Evolutionary conservation across 2,797 vertebrate species (phyloP).

Genomic region (Eutrigla gurnardus): DNA sequence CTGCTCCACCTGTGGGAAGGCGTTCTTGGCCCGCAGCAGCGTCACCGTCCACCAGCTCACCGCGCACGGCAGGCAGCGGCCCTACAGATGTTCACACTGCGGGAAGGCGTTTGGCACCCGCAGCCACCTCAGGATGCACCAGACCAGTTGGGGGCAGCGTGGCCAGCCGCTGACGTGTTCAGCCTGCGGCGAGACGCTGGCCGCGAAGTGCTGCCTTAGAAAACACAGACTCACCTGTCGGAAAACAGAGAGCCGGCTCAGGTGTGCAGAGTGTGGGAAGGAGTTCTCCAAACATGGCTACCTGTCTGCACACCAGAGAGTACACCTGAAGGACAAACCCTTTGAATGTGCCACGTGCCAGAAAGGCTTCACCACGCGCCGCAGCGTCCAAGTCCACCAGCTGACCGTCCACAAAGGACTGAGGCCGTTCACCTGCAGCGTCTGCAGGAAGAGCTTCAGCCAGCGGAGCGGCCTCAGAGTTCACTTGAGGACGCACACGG

Average conservation of each 20-base stretch:
- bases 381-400: conserved; percentile 60
- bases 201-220: conserved; percentile 35
- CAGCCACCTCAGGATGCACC: conserved; percentile 56
- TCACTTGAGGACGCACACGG: conserved; percentile 46
- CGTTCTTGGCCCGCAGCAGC: conserved; percentile 52
- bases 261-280: conserved; percentile 47
- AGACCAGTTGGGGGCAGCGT: not conserved
- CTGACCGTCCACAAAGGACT: conserved; percentile 59
- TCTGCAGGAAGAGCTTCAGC: conserved; percentile 68
- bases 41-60: conserved; percentile 45
- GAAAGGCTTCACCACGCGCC: conserved; percentile 52
- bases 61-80: conserved; percentile 39
- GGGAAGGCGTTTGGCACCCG: conserved; percentile 49
- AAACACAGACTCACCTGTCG: conserved; percentile 38
- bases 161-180: not conserved
- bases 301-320: conserved; percentile 34
- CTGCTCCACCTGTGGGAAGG: conserved; percentile 47
- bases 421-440: conserved; percentile 56
- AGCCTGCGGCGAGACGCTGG: conserved; percentile 26
- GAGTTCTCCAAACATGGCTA: conserved; percentile 44
- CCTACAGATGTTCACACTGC: conserved; percentile 52
- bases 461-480: conserved; percentile 58
- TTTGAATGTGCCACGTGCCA: conserved; percentile 56
- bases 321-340: conserved; percentile 46
- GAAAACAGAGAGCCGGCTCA: not conserved